Conservation (phyloP, 1,140 invertebrate species). For the Phthorimaea operculella region DNA sequence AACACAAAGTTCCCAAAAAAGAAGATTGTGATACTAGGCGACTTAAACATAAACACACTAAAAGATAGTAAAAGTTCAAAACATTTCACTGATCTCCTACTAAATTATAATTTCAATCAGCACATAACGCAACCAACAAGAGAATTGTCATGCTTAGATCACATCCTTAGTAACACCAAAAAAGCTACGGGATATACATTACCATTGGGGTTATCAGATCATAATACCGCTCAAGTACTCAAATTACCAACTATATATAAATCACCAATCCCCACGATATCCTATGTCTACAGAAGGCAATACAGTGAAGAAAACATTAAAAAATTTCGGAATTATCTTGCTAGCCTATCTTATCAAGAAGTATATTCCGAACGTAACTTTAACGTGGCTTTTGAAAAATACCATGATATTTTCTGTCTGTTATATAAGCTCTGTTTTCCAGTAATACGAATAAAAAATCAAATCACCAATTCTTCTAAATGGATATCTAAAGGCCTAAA, state of each 20-base stretch:
- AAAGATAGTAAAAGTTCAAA: neutral
- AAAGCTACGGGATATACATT: neutral
- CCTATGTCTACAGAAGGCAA: neutral
- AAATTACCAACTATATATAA: neutral
- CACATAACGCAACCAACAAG: neutral
- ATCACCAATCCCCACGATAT: neutral
- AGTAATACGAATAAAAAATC: neutral
- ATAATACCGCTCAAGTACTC: neutral
- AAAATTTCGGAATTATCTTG: neutral
- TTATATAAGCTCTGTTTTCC: conserved; percentile 6
- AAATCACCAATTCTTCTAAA: neutral
- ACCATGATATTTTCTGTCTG: neutral
- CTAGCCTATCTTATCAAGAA: neutral
- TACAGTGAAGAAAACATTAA: neutral
- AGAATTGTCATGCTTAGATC: neutral
- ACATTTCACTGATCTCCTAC: neutral
- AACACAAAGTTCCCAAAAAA: neutral
- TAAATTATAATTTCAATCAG: neutral
- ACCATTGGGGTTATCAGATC: neutral
- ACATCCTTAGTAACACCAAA: neutral
- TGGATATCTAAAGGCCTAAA: neutral
- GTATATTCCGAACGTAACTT: neutral
- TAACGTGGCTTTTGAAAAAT: neutral
- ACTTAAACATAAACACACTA: conserved; percentile 1
- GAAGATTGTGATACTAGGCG: neutral